Percentiles rank a stretch among this genome's conserved stretches.
phyloP scores from a whole-genome alignment of 1,140 invertebrate species.

The Heliconius hewitsoni region DNA sequence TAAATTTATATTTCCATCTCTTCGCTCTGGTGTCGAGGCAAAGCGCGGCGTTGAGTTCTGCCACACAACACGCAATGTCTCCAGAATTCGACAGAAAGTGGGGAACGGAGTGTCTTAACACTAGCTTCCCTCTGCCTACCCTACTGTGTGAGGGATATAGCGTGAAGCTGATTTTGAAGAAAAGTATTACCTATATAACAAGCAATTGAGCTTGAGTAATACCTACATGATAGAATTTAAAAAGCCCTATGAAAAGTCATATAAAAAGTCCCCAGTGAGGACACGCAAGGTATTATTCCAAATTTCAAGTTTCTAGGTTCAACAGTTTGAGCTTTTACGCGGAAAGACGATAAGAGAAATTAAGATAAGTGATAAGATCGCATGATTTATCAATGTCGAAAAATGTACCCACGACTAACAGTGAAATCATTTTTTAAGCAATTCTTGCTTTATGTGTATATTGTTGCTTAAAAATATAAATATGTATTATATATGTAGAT shows the following conservation, averaged over 20 bases:
- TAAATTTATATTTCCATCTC: too few relatives aligned
- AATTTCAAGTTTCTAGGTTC: background rate
- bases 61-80: too few relatives aligned
- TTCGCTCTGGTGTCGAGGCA: too few relatives aligned
- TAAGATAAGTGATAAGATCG: slow-evolving; percentile 10
- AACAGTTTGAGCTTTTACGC: slow-evolving; percentile 7
- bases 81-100: too few relatives aligned
- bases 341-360: slow-evolving; percentile 8
- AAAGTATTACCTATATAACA: background rate
- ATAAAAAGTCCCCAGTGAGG: background rate
- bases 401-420: background rate
- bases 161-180: background rate
- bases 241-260: background rate
- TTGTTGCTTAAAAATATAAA: too few relatives aligned
- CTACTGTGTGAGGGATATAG: too few relatives aligned
- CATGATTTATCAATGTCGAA: slow-evolving; percentile 7
- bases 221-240: background rate
- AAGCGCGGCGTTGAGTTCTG: too few relatives aligned
- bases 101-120: too few relatives aligned
- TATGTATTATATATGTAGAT: too few relatives aligned
- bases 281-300: background rate
- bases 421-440: background rate
- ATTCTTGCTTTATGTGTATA: too few relatives aligned
- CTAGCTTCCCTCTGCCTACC: too few relatives aligned
- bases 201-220: background rate